Evolutionary conservation across 1,140 invertebrate genomes (phyloP), one percentile per base, ranked within the genome.

Genomic region (Thaumatotibia leucotreta): DNA sequence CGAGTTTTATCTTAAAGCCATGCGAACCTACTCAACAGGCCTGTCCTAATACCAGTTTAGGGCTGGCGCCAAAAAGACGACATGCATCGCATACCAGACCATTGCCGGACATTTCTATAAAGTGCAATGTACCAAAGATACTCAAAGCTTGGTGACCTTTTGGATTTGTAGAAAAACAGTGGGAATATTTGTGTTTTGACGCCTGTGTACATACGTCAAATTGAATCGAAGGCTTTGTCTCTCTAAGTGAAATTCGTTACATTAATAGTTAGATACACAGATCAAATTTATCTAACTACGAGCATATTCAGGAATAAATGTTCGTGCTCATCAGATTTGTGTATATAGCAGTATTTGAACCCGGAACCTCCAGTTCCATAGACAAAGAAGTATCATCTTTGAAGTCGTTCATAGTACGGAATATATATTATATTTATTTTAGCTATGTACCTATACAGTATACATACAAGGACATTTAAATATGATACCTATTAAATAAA

Each of bases 21-120:
- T 58, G 52, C 52, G 52, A 58, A 58, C 52, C 52, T 58, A 58
- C 52, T 20, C 39, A 45, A 45, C 23, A 24, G 52, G 52, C 52
- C 24, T 58, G 52, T 58, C 52, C 52, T 58, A 27, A 52, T 52
- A 58, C 52, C 52, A 58, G 52, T 58, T 58, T 58, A 58, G 52
- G 23, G 27, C 23, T 58, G 52, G 52, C 52, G 52, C 52, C 52
- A 27, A 58, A 58, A 58, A 58, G 52, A 58, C 52, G 52, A 58
- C 52, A 58, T 58, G 52, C 52, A 58, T 58, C 52, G 52, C 52
- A 58, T 58, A 58, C 52, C 52, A 58, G 52, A 45, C 39, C 39
- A 45, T 17, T 45, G 39, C 17, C 39, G 17, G 6, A 45, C 17
- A 45, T 20, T 45, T 45, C 39, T 45, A 8, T 45, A 45, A 45